These are phyloP conservation scores for Albula goreensis DNA, from an alignment of 2,113 vertebrate genomes.

Conservation along the genomic window DNA sequence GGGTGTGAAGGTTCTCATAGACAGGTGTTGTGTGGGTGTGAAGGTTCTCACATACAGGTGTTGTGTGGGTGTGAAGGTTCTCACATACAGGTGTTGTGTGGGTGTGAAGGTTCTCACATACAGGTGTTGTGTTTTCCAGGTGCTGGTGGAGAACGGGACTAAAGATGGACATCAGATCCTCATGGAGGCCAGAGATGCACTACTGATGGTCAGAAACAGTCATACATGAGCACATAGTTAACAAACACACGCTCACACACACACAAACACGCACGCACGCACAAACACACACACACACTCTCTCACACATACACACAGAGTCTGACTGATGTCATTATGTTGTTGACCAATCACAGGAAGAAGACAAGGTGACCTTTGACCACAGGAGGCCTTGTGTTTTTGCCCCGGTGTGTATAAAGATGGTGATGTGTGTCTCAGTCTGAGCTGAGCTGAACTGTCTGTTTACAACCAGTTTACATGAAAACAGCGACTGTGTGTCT, in stretches of 20 bases:
- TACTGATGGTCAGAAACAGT: conserved; percentile 65
- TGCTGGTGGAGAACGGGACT: conserved; percentile 85
- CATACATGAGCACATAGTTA: neutral
- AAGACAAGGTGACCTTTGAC: conserved; percentile 67
- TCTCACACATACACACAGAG: no score
- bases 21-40: neutral
- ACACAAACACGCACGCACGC: neutral
- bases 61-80: neutral
- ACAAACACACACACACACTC: neutral
- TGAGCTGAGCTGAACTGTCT: neutral
- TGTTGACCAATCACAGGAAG: conserved; percentile 55
- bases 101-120: neutral
- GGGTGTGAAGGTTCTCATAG: no score
- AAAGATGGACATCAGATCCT: conserved; percentile 82
- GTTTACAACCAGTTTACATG: no score
- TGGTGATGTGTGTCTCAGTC: neutral
- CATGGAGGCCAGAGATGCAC: conserved; percentile 80
- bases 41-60: neutral
- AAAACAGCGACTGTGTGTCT: no score
- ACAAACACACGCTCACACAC: neutral
- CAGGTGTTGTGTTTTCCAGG: conserved; percentile 53
- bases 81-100: neutral
- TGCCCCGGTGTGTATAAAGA: conserved; percentile 72
- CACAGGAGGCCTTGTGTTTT: conserved; percentile 71
- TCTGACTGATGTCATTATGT: neutral